These are phyloP conservation scores for Carpatolechia fugitivella DNA, from an alignment of 2,888 invertebrate species.

Conservation along the genomic window DNA sequence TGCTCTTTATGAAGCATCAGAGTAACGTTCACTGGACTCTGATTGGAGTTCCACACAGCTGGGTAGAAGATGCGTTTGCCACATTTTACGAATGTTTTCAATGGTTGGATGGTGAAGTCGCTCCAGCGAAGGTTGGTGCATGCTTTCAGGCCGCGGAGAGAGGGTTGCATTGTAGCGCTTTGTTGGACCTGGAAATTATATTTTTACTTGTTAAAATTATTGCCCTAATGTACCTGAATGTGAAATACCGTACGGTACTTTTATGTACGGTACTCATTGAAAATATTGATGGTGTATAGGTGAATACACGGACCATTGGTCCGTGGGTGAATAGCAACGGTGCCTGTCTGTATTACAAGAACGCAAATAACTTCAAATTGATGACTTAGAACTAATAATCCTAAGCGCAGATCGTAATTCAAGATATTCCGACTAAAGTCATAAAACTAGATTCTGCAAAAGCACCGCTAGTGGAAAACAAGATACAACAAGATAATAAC, in stretches of 20 bases:
- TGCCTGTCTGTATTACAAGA: not conserved
- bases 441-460: constrained; percentile 2
- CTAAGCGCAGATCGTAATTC: not conserved
- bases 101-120: constrained; percentile 83
- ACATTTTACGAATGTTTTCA: constrained; percentile 76
- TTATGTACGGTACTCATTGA: not conserved
- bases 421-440: constrained; percentile 2
- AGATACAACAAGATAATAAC: constrained; percentile 26
- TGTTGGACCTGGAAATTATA: constrained; percentile 79
- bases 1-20: constrained; percentile 82
- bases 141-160: constrained; percentile 85
- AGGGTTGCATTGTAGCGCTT: constrained; percentile 82
- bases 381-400: not conserved
- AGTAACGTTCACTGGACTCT: constrained; percentile 83
- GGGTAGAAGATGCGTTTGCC: constrained; percentile 87
- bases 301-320: no score
- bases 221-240: no score
- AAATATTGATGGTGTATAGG: no score
- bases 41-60: constrained; percentile 84
- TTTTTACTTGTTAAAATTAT: not conserved
- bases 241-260: not conserved
- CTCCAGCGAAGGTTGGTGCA: constrained; percentile 85
- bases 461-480: constrained; percentile 5
- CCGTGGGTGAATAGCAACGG: no score
- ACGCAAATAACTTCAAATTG: constrained; percentile 2